Conservation (phyloP, 2,113 vertebrate genomes). For the Lampris incognitus region DNA sequence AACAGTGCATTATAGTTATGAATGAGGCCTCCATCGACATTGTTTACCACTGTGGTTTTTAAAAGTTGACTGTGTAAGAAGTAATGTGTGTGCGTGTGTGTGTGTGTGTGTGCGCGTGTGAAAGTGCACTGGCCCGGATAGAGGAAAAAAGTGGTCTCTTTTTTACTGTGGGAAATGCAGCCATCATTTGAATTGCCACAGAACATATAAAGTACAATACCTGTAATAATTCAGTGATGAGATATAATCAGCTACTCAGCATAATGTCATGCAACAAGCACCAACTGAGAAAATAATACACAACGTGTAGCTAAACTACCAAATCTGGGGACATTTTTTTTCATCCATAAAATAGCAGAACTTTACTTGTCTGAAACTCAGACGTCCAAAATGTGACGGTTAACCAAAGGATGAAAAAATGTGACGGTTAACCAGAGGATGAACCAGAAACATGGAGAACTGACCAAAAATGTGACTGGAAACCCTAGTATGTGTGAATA, state of each 20-base stretch:
- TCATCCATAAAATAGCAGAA: too few species aligned
- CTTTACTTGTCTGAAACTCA: too few species aligned
- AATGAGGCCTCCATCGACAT: constrained; percentile 60
- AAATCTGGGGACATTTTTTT: too few species aligned
- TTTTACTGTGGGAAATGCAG: constrained; percentile 11
- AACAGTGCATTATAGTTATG: constrained; percentile 65
- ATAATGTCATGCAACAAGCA: too few species aligned
- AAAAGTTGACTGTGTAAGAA: constrained; percentile 58
- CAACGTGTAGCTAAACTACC: too few species aligned
- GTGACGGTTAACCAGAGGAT: too few species aligned
- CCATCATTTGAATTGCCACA: background rate
- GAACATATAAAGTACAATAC: background rate
- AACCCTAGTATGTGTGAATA: too few species aligned
- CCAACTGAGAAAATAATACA: too few species aligned
- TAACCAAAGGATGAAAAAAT: too few species aligned
- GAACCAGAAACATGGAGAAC: too few species aligned
- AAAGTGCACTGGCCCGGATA: background rate
- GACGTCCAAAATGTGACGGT: too few species aligned
- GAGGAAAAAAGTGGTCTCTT: background rate
- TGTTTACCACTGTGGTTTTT: constrained; percentile 66
- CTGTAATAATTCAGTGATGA: background rate
- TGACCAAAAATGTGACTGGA: too few species aligned
- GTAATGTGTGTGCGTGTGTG: constrained; percentile 25
- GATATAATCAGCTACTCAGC: background rate
- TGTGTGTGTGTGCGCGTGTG: background rate